Conservation (phyloP, 2,113 vertebrate genomes). For the Spheniscus mendiculus region DNA sequence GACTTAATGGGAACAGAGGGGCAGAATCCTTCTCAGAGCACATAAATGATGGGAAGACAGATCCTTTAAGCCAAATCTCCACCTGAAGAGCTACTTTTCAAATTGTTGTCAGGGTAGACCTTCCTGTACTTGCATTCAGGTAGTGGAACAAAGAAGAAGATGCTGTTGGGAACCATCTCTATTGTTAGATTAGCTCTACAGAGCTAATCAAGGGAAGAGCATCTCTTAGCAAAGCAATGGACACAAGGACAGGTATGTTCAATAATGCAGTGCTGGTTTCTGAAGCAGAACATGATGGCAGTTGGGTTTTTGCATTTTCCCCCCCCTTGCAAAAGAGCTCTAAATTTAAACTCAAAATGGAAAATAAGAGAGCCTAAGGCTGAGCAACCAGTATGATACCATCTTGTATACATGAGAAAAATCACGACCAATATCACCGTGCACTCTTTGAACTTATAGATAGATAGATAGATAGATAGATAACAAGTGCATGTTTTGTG, state of each 20-base stretch:
- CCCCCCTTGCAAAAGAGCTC: not conserved
- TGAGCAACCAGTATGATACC: not conserved
- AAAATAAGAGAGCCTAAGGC: not conserved
- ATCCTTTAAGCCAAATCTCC: not conserved
- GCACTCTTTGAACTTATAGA: not conserved
- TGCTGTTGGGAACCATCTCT: not conserved
- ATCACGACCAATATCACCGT: not conserved
- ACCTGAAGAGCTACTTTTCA: not conserved
- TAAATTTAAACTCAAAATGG: not conserved
- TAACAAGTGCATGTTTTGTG: not conserved
- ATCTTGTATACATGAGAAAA: constrained; percentile 4
- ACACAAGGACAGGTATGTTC: not conserved
- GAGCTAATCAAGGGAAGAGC: not conserved
- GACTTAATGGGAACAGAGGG: not conserved
- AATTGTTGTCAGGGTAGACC: not conserved
- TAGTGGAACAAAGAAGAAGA: not conserved
- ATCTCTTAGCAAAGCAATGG: not conserved
- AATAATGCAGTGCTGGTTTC: not conserved
- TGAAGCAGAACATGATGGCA: not conserved
- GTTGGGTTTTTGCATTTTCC: not conserved
- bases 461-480: not conserved
- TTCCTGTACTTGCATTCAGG: not conserved
- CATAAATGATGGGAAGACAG: not conserved
- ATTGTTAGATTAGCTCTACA: not conserved
- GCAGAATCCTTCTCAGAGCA: not conserved